A percentile compares a stretch with the other conserved stretches of the same genome.
Conservation (phyloP, 2,888 invertebrate species). For the Drosophila helvetica region DNA sequence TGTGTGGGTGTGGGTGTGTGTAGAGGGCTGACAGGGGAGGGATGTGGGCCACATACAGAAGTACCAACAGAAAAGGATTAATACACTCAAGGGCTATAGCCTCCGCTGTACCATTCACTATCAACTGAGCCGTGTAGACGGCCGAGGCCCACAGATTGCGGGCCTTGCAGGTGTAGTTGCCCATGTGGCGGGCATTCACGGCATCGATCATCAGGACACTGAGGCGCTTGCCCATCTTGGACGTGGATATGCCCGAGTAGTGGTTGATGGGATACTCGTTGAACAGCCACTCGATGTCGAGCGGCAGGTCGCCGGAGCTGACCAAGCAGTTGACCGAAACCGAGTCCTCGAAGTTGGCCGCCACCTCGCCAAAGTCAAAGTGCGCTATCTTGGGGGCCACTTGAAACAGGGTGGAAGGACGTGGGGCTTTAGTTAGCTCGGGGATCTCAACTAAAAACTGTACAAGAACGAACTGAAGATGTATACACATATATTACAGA, state of each 20-base stretch:
- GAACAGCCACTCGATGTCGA: conserved; percentile 89
- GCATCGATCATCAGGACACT: conserved; percentile 87
- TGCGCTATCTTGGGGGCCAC: conserved; percentile 92
- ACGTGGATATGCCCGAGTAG: conserved; percentile 83
- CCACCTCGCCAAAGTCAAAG: conserved; percentile 87
- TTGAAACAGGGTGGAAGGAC: conserved; percentile 73
- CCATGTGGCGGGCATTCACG: conserved; percentile 88
- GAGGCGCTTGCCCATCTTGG: conserved; percentile 86
- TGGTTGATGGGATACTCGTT: conserved; percentile 84
- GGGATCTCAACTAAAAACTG: conserved; percentile 3
- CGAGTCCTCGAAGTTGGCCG: conserved; percentile 86
- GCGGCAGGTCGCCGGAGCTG: conserved; percentile 91
- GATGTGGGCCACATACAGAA: conserved; percentile 34
- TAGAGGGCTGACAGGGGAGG: conserved; percentile 27
- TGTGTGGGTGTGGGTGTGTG: conserved; percentile 37
- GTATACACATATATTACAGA: conserved; percentile 58
- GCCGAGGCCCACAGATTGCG: conserved; percentile 87
- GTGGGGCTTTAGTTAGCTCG: neutral
- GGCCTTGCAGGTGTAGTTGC: conserved; percentile 87
- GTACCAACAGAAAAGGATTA: conserved; percentile 7
- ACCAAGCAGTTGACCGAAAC: conserved; percentile 90
- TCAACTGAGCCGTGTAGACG: conserved; percentile 87
- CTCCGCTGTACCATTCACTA: conserved; percentile 87
- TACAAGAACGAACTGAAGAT: conserved; percentile 3
- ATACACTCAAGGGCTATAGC: conserved; percentile 55